Conservation (phyloP, 2,797 vertebrate species). For the Jordanella pulchra region DNA sequence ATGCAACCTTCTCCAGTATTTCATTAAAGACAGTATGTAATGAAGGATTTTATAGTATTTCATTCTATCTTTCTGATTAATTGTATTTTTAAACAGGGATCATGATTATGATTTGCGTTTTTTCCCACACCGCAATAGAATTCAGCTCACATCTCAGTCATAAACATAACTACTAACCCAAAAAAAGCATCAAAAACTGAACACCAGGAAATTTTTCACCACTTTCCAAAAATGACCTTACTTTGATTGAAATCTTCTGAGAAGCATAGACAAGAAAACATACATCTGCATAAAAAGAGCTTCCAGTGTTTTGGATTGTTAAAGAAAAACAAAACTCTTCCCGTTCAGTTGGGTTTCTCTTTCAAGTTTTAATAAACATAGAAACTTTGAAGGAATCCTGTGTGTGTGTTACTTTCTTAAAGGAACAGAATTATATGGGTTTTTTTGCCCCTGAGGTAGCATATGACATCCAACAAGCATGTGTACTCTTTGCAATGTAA, state of each 20-base stretch:
- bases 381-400: slow-evolving; percentile 28
- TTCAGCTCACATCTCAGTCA: too few species aligned
- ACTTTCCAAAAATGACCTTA: too few species aligned
- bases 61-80: slow-evolving; percentile 11
- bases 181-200: too few species aligned
- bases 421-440: slow-evolving; percentile 45
- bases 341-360: background rate
- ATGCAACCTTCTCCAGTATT: slow-evolving; percentile 1
- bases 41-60: background rate
- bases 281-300: background rate
- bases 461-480: slow-evolving; percentile 42
- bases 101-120: slow-evolving; percentile 13
- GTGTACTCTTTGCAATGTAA: background rate
- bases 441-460: slow-evolving; percentile 16
- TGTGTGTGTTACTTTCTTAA: slow-evolving; percentile 35
- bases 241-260: too few species aligned
- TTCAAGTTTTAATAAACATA: background rate
- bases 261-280: too few species aligned
- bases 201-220: too few species aligned
- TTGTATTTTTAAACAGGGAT: slow-evolving; percentile 12
- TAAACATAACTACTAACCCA: too few species aligned
- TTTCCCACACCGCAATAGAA: too few species aligned
- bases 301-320: background rate
- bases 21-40: slow-evolving; percentile 14
- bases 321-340: background rate